Conservation (phyloP, 2,888 invertebrate species). For the Tetragonula carbonaria region DNA sequence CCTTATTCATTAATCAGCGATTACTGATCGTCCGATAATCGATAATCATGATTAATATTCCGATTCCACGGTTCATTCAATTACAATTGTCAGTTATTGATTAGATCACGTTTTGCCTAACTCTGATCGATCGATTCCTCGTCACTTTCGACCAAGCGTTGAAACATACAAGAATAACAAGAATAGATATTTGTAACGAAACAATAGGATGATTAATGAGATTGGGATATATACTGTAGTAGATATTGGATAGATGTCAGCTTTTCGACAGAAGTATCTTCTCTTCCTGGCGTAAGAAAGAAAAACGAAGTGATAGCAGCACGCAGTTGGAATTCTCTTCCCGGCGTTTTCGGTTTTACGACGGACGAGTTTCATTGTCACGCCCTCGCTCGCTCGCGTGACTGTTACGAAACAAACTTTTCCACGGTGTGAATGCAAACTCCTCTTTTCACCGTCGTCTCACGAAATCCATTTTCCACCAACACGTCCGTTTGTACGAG, state of each 20-base stretch:
- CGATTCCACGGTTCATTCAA: too few species aligned
- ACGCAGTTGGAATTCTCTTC: not conserved
- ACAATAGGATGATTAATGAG: not conserved
- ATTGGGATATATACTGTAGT: not conserved
- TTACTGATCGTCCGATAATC: too few species aligned
- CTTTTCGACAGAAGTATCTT: not conserved
- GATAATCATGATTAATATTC: too few species aligned
- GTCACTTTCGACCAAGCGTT: not conserved
- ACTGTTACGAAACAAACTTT: conserved; percentile 23
- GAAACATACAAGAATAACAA: not conserved
- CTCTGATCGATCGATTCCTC: too few species aligned
- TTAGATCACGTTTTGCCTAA: too few species aligned
- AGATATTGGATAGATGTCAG: not conserved
- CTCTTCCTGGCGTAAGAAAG: not conserved
- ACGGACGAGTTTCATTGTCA: conserved; percentile 26
- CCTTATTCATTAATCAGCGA: too few species aligned
- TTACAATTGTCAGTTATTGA: too few species aligned
- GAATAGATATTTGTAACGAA: too few species aligned
- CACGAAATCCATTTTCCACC: conserved; percentile 4
- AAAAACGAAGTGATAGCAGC: not conserved
- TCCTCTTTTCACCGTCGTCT: not conserved
- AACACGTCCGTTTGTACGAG: conserved; percentile 6
- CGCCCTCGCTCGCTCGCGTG: not conserved
- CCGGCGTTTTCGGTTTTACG: not conserved
- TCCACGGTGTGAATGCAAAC: conserved; percentile 11